phyloP scores from a whole-genome alignment of 2,888 invertebrate genomes.

The Bombylius major region DNA sequence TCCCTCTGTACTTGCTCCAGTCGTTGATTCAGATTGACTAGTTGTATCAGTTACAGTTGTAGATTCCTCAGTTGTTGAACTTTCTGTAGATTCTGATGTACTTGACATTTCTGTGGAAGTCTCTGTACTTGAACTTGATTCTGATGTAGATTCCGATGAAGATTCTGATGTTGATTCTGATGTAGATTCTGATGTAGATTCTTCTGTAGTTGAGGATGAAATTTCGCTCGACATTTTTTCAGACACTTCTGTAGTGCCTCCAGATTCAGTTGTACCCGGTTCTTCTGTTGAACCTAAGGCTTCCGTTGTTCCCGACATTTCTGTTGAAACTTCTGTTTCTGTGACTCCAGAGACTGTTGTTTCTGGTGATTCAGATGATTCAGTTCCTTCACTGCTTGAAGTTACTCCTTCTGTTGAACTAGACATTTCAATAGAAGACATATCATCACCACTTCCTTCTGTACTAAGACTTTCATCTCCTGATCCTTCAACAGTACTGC shows the following conservation, averaged over 20 bases:
- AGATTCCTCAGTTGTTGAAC: slow-evolving; percentile 10
- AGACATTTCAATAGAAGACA: slow-evolving; percentile 19
- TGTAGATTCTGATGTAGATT: slow-evolving; percentile 1
- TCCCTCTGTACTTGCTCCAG: slow-evolving; percentile 1
- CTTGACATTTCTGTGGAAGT: slow-evolving; percentile 10
- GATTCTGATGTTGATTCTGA: slow-evolving; percentile 10
- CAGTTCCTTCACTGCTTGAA: neutral
- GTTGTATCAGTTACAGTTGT: slow-evolving; percentile 10
- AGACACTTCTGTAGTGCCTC: slow-evolving; percentile 3
- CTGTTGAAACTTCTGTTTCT: neutral
- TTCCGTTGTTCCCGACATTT: neutral
- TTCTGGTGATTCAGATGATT: neutral
- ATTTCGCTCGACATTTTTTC: neutral
- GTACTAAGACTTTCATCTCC: slow-evolving; percentile 19
- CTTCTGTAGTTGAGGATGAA: slow-evolving; percentile 1
- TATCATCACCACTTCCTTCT: slow-evolving; percentile 26
- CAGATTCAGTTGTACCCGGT: slow-evolving; percentile 1
- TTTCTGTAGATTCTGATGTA: slow-evolving; percentile 2
- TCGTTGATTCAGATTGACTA: slow-evolving; percentile 3
- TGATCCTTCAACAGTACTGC: slow-evolving; percentile 16
- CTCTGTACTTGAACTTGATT: slow-evolving; percentile 1
- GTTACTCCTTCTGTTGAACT: slow-evolving; percentile 3
- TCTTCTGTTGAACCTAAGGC: neutral
- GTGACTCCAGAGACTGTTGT: neutral
- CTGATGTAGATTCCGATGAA: neutral